A percentile compares a stretch with the other conserved stretches of the same genome.
These are phyloP conservation scores for Pygocentrus nattereri DNA, from an alignment of 2,797 vertebrate genomes.

Conservation along the genomic window DNA sequence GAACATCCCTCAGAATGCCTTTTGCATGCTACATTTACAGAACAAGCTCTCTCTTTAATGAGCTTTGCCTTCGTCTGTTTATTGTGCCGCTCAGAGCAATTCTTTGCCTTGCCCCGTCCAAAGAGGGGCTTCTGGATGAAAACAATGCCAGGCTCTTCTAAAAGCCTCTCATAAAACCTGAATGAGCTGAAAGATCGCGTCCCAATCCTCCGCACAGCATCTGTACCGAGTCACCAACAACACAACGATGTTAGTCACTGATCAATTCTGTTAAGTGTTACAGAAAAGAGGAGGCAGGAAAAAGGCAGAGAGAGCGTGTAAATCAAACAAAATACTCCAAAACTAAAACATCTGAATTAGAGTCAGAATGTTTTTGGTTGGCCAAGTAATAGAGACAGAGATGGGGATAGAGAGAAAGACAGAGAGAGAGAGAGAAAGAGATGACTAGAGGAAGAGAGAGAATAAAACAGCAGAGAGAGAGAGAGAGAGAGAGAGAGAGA, in stretches of 20 bases:
- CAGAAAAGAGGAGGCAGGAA: slow-evolving; percentile 14
- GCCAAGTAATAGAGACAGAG: not conserved
- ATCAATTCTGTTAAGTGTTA: slow-evolving; percentile 33
- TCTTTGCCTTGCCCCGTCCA: slow-evolving; percentile 48
- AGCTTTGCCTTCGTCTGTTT: slow-evolving; percentile 45
- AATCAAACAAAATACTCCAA: not conserved
- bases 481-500: not conserved
- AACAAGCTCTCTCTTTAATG: slow-evolving; percentile 45
- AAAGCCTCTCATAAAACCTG: slow-evolving; percentile 59
- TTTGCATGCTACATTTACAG: slow-evolving; percentile 53
- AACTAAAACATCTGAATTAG: not conserved
- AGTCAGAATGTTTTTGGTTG: no score
- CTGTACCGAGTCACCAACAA: slow-evolving; percentile 44
- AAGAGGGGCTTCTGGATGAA: slow-evolving; percentile 52
- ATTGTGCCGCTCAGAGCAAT: slow-evolving; percentile 32
- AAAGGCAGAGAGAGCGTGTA: not conserved
- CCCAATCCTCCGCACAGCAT: not conserved
- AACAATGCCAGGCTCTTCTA: slow-evolving; percentile 46
- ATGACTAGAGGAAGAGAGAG: slow-evolving; percentile 1
- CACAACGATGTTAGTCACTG: slow-evolving; percentile 56
- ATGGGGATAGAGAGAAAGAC: not conserved
- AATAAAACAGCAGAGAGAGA: not conserved
- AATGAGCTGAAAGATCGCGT: slow-evolving; percentile 41
- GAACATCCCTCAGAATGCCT: slow-evolving; percentile 62
- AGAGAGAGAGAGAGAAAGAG: not conserved